These are phyloP conservation scores for Chelonus insularis DNA, from an alignment of 1,140 invertebrate species.

Conservation along the genomic window DNA sequence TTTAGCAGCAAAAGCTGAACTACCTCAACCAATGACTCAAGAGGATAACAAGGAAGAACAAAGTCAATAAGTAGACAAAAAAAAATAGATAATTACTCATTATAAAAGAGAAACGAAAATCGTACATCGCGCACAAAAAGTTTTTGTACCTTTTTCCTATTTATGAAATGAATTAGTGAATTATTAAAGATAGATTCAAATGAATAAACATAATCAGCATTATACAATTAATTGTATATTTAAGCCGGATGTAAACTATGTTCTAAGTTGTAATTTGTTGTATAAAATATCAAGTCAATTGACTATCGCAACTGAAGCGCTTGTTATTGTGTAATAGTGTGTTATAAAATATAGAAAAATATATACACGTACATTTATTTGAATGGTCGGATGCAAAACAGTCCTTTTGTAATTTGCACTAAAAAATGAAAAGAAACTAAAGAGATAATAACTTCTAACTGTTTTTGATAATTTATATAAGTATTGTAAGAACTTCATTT, in stretches of 20 bases:
- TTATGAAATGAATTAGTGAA: conserved; percentile 30
- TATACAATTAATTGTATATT: conserved; percentile 35
- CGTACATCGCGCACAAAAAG: neutral
- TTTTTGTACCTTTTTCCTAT: neutral
- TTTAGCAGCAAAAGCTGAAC: conserved; percentile 60
- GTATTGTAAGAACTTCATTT: too few species aligned
- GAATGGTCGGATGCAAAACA: too few species aligned
- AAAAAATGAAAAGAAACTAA: too few species aligned
- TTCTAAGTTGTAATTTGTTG: conserved; percentile 32
- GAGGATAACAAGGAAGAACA: conserved; percentile 41
- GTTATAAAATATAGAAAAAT: conserved; percentile 59
- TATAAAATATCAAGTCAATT: conserved; percentile 41
- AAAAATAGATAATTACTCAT: conserved; percentile 42
- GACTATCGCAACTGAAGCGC: conserved; percentile 44
- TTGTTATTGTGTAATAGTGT: conserved; percentile 59
- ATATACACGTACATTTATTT: too few species aligned
- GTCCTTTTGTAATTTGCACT: too few species aligned
- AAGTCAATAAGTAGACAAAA: conserved; percentile 44
- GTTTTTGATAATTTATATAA: too few species aligned
- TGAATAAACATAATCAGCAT: conserved; percentile 37
- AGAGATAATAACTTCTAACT: too few species aligned
- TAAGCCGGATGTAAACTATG: conserved; percentile 44
- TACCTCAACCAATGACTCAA: conserved; percentile 45
- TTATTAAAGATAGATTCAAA: conserved; percentile 21
- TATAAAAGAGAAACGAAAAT: conserved; percentile 8